phyloP scores from a whole-genome alignment of 2,888 invertebrate genomes.

The Liodrosophila aerea region DNA sequence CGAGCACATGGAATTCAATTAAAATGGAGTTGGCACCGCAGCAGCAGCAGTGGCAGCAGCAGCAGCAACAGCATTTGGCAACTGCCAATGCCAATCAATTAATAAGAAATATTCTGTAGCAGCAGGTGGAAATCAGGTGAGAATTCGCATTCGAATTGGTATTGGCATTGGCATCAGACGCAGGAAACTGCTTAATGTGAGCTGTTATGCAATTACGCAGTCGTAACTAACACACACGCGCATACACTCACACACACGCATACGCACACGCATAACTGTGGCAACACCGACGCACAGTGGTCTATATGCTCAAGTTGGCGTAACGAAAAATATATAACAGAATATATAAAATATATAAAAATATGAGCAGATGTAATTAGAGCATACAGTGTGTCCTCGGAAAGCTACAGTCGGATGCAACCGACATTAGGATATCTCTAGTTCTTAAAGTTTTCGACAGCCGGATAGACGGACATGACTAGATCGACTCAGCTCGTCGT shows the following conservation, averaged over 20 bases:
- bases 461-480: too few species aligned
- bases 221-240: slow-evolving; percentile 57
- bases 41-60: slow-evolving; percentile 21
- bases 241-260: slow-evolving; percentile 22
- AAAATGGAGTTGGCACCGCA: slow-evolving; percentile 50
- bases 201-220: slow-evolving; percentile 55
- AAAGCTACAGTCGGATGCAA: too few species aligned
- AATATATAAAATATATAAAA: too few species aligned
- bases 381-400: too few species aligned
- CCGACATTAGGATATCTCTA: too few species aligned
- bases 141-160: slow-evolving; percentile 31
- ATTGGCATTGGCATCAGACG: neutral
- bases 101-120: slow-evolving; percentile 51
- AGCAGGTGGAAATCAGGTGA: neutral
- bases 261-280: slow-evolving; percentile 16
- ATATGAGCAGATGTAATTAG: too few species aligned
- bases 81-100: slow-evolving; percentile 63
- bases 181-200: slow-evolving; percentile 28
- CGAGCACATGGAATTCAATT: slow-evolving; percentile 59
- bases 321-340: too few species aligned
- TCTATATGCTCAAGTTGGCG: too few species aligned
- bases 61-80: slow-evolving; percentile 11
- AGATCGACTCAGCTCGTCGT: too few species aligned
- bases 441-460: too few species aligned
- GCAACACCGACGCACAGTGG: neutral